Conservation (phyloP, 2,113 vertebrate genomes). For the Nestor notabilis region DNA sequence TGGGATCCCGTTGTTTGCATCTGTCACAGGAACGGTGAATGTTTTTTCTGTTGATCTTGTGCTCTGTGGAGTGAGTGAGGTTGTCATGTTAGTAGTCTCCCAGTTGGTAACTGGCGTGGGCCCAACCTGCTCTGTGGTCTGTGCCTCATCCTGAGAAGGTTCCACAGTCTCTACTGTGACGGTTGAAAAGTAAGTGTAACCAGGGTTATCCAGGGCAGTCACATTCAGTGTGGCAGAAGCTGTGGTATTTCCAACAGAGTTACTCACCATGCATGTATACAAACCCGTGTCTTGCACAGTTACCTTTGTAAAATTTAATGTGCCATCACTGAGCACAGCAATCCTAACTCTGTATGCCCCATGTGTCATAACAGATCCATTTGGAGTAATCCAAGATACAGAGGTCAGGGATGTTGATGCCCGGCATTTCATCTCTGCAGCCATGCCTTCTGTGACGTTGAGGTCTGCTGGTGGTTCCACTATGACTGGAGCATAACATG, state of each 20-base stretch:
- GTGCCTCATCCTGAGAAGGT: conserved; percentile 91
- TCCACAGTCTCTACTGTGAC: conserved; percentile 98
- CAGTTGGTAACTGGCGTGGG: conserved; percentile 89
- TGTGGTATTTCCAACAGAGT: conserved; percentile 97
- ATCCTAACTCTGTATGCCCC: conserved; percentile 95
- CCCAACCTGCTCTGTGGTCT: conserved; percentile 88
- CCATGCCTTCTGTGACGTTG: conserved; percentile 97
- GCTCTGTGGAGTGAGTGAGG: conserved; percentile 85
- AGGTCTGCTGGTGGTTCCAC: conserved; percentile 96
- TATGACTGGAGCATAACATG: conserved; percentile 97
- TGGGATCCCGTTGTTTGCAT: conserved; percentile 85
- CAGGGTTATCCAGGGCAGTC: conserved; percentile 88
- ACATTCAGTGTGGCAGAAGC: conserved; percentile 96
- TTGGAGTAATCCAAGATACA: conserved; percentile 98
- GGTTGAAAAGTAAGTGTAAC: conserved; percentile 96
- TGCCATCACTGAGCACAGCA: conserved; percentile 95
- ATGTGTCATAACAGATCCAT: conserved; percentile 96
- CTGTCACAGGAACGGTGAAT: conserved; percentile 91
- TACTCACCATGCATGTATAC: conserved; percentile 99
- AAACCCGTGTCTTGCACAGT: conserved; percentile 97
- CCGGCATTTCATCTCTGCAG: conserved; percentile 95
- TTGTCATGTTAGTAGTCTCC: conserved; percentile 91
- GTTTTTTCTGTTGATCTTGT: conserved; percentile 93
- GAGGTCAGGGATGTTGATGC: conserved; percentile 94
- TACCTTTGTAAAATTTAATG: conserved; percentile 97